A percentile compares a stretch with the other conserved stretches of the same genome.
These are phyloP conservation scores for Mus pahari DNA, from an alignment of 2,113 vertebrate genomes.

Conservation along the genomic window DNA sequence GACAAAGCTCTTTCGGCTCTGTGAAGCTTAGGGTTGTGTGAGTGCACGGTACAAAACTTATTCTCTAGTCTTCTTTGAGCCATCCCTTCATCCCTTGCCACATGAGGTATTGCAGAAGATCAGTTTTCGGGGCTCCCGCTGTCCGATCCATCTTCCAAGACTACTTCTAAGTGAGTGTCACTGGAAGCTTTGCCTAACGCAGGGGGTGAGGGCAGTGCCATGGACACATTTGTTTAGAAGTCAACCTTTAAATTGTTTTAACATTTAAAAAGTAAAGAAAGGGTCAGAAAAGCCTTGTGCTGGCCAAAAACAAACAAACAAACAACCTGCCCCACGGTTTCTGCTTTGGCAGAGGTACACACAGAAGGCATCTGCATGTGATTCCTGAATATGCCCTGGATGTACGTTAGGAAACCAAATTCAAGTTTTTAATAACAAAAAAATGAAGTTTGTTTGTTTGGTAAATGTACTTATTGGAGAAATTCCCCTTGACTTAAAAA, in stretches of 20 bases:
- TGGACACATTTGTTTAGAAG: conserved; percentile 33
- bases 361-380: neutral
- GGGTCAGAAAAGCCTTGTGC: neutral
- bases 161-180: neutral
- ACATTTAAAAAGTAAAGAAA: conserved; percentile 55
- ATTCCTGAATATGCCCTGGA: neutral
- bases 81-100: conserved; percentile 47
- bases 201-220: neutral
- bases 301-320: neutral
- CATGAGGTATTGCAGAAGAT: neutral
- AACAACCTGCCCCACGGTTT: neutral
- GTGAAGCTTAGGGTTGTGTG: conserved; percentile 10
- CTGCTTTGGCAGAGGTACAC: neutral
- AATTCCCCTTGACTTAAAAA: neutral
- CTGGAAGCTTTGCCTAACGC: conserved; percentile 30
- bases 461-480: neutral
- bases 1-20: conserved; percentile 25
- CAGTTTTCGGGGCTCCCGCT: neutral
- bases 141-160: conserved; percentile 34
- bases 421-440: conserved; percentile 11
- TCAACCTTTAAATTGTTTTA: conserved; percentile 38
- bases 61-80: conserved; percentile 30
- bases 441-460: neutral
- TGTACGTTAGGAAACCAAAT: conserved; percentile 38
- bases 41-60: conserved; percentile 23